Base-by-base conservation (phyloP, 2,797 vertebrate species). In the Acanthis flammea region DNA sequence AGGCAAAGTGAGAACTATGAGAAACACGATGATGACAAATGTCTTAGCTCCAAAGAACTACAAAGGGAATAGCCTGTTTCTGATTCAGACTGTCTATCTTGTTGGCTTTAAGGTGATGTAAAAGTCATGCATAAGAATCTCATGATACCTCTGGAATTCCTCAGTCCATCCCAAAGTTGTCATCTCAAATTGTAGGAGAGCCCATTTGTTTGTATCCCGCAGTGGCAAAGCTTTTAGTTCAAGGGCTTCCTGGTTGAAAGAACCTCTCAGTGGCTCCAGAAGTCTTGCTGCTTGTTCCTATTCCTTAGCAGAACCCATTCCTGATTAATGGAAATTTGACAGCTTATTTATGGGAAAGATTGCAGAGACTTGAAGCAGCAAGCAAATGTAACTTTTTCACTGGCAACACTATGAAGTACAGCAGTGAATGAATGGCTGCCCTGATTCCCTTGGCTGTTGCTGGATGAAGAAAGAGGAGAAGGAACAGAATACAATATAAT, bases 21-120 rank as follows among this genome's bases (percentile, higher is more conserved):
- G 45, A 57, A 72, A 76, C n/a, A 39, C 18, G 39, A 77, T 12
- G 45, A 90, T 86, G 80, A 88, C 63, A 79, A 93, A 94, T 71
- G 35, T 57, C 60, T 86, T 54, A 24, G 42, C 37, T 57, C 25
- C 55, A 53, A 57, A 82, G 74, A 95, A 67, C 74, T 92, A 82
- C 63, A 88, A 74, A 93, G 28, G 19, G 33, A 87, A 71, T 28
- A 60, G 48, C 51, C 71, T 94, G 86, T 81, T 95, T 95, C 77
- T 82, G 83, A 61, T 65, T 93, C 5, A 7, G 45, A 47, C 31
- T 55, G 44, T 73, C 76, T 66, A 28, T 84, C 73, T 84, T 55
- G 28, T 47, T 93, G 88, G 63, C 67, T 88, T 90, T 60, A 93
- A 90, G 77, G 74, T 71, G 65, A 45, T 70, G 21, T 17, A 63